Conservation (phyloP, 1,140 invertebrate species). For the Drosophila hydei region DNA sequence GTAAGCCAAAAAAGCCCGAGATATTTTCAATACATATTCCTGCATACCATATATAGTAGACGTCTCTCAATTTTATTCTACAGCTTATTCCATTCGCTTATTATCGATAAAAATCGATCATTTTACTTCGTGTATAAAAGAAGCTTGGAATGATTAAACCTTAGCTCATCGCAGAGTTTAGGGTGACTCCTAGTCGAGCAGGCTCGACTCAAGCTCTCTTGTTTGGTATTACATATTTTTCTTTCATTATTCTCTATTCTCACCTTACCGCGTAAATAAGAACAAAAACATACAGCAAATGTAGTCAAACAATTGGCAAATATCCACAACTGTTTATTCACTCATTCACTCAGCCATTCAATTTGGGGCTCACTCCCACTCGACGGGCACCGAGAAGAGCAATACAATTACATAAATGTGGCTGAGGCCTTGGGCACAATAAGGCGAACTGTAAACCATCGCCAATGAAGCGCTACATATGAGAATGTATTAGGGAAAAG, state of each 20-base stretch:
- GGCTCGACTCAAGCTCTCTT: no score
- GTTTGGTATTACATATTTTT: no score
- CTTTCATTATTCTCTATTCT: neutral
- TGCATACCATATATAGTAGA: no score
- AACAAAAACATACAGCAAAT: conserved; percentile 12
- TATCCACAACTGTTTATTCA: conserved; percentile 19
- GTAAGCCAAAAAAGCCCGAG: no score
- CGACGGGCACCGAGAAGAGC: conserved; percentile 30
- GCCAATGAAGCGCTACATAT: conserved; percentile 55
- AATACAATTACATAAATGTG: conserved; percentile 70
- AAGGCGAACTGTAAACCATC: conserved; percentile 47
- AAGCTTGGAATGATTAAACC: no score
- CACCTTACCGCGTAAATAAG: conserved; percentile 11
- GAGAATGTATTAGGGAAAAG: conserved; percentile 7
- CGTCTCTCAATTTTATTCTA: no score
- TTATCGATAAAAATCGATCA: no score
- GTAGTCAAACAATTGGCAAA: conserved; percentile 5
- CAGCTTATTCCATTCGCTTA: no score
- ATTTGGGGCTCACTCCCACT: conserved; percentile 7
- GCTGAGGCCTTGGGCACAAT: conserved; percentile 59
- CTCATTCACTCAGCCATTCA: conserved; percentile 30
- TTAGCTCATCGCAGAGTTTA: no score
- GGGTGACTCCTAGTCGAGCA: no score
- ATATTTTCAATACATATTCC: no score
- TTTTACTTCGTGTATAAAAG: no score